Base-by-base conservation (phyloP, 2,113 vertebrate species). In the Calyptomena viridis region DNA sequence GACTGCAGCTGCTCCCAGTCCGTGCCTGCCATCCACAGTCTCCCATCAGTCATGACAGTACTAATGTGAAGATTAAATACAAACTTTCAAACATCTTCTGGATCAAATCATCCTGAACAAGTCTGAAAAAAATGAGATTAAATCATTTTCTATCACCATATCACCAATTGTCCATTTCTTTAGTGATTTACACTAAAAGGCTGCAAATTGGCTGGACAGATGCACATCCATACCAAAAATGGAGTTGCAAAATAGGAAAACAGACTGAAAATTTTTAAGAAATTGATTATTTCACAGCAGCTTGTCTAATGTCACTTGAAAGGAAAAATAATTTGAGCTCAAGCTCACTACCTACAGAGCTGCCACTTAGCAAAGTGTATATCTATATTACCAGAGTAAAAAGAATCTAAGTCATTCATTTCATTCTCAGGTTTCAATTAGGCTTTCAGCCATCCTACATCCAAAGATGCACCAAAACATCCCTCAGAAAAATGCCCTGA, bases 401-500 rank as follows among this genome's bases (percentile, higher is more conserved):
- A 91, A 58, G 21, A 37, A 93, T 46, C 42, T 67, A 71, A 96
- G 94, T 91, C 20, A 74, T 66, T 79, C 42, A 64, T 55, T 86
- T 92, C 39, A 87, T 95, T 74, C 72, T 89, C 66, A 94, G 90
- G 87, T 96, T 97, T 97, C 96, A 96, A 63, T 95, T 96, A 96
- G 86, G 81, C 91, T 90, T 89, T 89, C 73, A 96, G 40, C 72
- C 88, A 78, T 92, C 94, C 92, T 79, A 78, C 92, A 93, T 64
- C 55, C 90, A 69, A 90, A 96, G 86, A 94, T 95, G 83, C 76
- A 98, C 93, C 95, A 95, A 96, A 97, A 92, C 49, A 96, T 93
- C 55, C 62, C n/a, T 82, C 62, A 74, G 74, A 76, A 96, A 96
- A 92, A 87, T 23, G 9, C 42, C 17, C 28, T 89, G 69, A 91